A percentile compares a stretch with the other conserved stretches of the same genome.
Evolutionary conservation across 1,140 invertebrate species (phyloP).

Genomic region (Pogonus chalceus): DNA sequence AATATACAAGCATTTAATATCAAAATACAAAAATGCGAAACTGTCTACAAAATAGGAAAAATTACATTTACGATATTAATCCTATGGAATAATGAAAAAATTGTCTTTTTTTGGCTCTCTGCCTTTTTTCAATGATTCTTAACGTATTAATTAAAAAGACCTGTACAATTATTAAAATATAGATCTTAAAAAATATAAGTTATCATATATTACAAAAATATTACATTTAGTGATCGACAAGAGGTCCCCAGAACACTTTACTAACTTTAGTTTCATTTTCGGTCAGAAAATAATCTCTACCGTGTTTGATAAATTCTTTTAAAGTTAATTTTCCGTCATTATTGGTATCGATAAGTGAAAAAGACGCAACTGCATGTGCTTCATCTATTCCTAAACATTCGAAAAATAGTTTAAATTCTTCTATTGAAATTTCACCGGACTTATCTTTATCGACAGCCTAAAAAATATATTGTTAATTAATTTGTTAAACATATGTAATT

Average conservation of each 20-base stretch:
- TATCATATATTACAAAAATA: too few species aligned
- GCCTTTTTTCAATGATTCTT: too few species aligned
- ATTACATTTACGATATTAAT: too few species aligned
- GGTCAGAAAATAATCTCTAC: slow-evolving; percentile 66
- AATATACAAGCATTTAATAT: too few species aligned
- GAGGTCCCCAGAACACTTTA: slow-evolving; percentile 76
- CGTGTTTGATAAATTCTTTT: slow-evolving; percentile 68
- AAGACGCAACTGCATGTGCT: slow-evolving; percentile 63
- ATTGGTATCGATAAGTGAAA: slow-evolving; percentile 66
- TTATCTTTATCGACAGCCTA: slow-evolving; percentile 73
- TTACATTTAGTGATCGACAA: slow-evolving; percentile 44
- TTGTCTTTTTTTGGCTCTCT: too few species aligned
- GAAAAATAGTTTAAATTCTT: slow-evolving; percentile 76
- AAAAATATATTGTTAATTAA: slow-evolving; percentile 19
- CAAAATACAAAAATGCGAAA: too few species aligned
- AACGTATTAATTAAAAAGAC: too few species aligned
- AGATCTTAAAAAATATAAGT: too few species aligned
- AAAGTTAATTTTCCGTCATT: slow-evolving; percentile 61
- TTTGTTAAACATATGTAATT: background rate
- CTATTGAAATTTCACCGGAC: slow-evolving; percentile 63
- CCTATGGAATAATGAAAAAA: too few species aligned
- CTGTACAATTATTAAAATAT: too few species aligned
- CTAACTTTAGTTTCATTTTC: slow-evolving; percentile 65
- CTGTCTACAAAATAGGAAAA: too few species aligned
- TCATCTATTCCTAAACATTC: slow-evolving; percentile 61